Base-by-base conservation (phyloP, 2,113 vertebrate species). In the Marmota flaviventris region DNA sequence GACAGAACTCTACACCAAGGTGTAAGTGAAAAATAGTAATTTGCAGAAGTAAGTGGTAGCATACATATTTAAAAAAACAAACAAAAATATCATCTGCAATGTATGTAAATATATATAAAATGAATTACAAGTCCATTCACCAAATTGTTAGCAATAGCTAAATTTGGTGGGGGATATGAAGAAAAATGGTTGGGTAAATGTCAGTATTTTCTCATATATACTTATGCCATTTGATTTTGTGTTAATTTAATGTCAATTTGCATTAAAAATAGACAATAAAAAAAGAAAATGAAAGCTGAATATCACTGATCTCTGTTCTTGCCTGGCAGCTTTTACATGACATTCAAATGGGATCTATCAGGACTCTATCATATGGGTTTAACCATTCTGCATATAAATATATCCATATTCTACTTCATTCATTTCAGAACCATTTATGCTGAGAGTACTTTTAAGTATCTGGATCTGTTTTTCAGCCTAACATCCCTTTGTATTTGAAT, bases 51-150 rank as follows among this genome's bases (percentile, higher is more conserved):
- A 84, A 53, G 34, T 92, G n/a, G 94, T 8, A 48, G 8, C 75
- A 73, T n/a, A 11, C 94, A 27, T 85, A 91, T 97, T 85, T 45
- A 9, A 45, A 58, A 73, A 88, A 90, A 94, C n/a, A 70, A 97
- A 95, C 76, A 9, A 93, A 67, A 94, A 39, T 34, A 17, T 25
- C 67, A 94, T 76, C 42, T 56, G 61, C 58, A 94, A 72, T 81
- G 63, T 17, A 69, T 42, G 3, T 61, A 92, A 95, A 94, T 53
- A 84, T 16, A 90, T 16, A 48, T 72, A 63, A 96, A 87, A 82
- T 81, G 24, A 85, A 92, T 84, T 87, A 56, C 29, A 95, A 91
- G 16, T 32, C 37, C 67, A 85, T 56, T 89, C 34, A 89, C 7
- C 24, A 81, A 94, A 87, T 67, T 88, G 34, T 58, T 53, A 88